A percentile compares a stretch with the other conserved stretches of the same genome.
These are phyloP conservation scores for Diorhabda elongata DNA, from an alignment of 1,140 invertebrate species.

Conservation along the genomic window DNA sequence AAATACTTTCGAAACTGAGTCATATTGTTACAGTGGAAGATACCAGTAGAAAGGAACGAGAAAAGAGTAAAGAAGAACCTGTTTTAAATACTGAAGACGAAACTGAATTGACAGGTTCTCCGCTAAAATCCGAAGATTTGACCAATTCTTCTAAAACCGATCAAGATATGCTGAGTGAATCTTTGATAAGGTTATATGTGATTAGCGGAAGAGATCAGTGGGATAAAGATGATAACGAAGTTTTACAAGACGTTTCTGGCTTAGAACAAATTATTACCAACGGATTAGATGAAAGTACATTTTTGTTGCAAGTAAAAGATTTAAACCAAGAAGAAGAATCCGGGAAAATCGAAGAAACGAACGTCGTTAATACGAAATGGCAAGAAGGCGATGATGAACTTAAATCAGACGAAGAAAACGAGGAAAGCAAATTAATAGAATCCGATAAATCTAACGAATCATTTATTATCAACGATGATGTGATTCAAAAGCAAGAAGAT, in stretches of 20 bases:
- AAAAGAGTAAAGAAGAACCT: too few species aligned
- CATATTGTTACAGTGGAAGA: neutral
- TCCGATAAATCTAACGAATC: neutral
- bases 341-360: too few species aligned
- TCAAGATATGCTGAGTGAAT: constrained; percentile 1
- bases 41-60: too few species aligned
- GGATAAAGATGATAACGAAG: neutral
- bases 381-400: too few species aligned
- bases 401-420: neutral
- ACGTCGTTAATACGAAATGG: too few species aligned
- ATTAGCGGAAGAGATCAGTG: neutral
- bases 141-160: neutral
- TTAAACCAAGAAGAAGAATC: too few species aligned
- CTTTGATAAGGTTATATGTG: neutral
- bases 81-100: neutral
- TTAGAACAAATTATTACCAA: neutral
- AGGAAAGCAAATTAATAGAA: neutral
- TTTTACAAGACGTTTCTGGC: neutral
- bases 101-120: neutral
- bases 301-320: too few species aligned
- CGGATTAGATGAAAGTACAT: too few species aligned
- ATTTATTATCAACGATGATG: neutral
- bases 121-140: neutral
- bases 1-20: constrained; percentile 10
- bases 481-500: constrained; percentile 6